Percentiles rank a stretch among this genome's conserved stretches.
Evolutionary conservation across 2,888 invertebrate genomes (phyloP).

Genomic region (Microplitis deprimator): DNA sequence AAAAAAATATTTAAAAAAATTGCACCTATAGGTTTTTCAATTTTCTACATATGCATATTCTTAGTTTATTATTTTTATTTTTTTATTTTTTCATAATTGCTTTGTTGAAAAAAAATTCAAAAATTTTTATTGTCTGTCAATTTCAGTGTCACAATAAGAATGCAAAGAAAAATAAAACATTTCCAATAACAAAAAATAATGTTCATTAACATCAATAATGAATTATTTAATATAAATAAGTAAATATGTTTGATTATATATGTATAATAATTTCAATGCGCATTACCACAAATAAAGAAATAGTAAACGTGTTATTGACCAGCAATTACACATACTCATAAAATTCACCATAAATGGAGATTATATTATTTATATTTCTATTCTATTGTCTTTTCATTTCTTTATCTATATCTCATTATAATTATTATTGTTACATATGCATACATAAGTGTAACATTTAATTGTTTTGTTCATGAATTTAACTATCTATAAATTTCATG

Average conservation of each 20-base stretch:
- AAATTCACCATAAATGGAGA: background rate
- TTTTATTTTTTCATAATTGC: too few relatives aligned
- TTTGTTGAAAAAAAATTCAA: too few relatives aligned
- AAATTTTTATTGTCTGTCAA: too few relatives aligned
- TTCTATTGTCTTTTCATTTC: background rate
- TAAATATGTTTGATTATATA: too few relatives aligned
- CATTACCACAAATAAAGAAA: background rate
- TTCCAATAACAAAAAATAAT: too few relatives aligned
- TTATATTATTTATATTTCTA: background rate
- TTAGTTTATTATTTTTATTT: too few relatives aligned
- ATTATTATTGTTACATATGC: background rate
- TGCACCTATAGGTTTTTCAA: too few relatives aligned
- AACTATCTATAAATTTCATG: background rate
- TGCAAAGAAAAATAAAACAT: background rate
- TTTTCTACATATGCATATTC: too few relatives aligned
- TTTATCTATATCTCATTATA: background rate
- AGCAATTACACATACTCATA: background rate
- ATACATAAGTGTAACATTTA: background rate
- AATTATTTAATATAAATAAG: background rate
- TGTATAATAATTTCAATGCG: background rate
- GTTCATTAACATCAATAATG: background rate
- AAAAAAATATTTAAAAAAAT: too few relatives aligned
- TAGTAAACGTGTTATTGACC: background rate
- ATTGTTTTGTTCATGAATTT: slow-evolving; percentile 3
- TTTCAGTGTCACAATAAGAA: background rate